A percentile compares a stretch with the other conserved stretches of the same genome.
phyloP scores from a whole-genome alignment of 1,140 invertebrate species.

The Ostrea edulis region DNA sequence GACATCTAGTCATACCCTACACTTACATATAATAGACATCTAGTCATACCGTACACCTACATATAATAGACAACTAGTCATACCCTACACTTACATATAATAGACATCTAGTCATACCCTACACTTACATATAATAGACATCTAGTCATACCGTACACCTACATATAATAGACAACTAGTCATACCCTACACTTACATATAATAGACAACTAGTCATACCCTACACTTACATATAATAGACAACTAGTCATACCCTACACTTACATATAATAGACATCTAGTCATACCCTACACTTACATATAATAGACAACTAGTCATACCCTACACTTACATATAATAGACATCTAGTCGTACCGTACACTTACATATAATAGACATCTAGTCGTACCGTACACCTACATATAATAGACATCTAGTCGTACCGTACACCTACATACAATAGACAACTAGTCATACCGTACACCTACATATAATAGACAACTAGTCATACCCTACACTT shows the following conservation, averaged over 20 bases:
- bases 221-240: too few species aligned
- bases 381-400: constrained; percentile 81
- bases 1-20: constrained; percentile 81
- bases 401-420: neutral
- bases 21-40: neutral
- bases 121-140: neutral
- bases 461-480: neutral
- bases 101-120: constrained; percentile 81
- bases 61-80: neutral
- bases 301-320: constrained; percentile 71
- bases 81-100: constrained; percentile 81
- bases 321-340: constrained; percentile 79
- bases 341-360: constrained; percentile 81
- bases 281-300: constrained; percentile 81
- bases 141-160: constrained; percentile 81
- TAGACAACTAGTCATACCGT: constrained; percentile 81
- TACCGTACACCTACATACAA: constrained; percentile 81
- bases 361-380: neutral
- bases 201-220: constrained; percentile 81
- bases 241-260: constrained; percentile 81
- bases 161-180: neutral
- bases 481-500: constrained; percentile 81
- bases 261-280: neutral
- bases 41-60: constrained; percentile 81
- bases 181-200: constrained; percentile 81